Conservation (phyloP, 2,797 vertebrate genomes). For the Zalophus californianus region DNA sequence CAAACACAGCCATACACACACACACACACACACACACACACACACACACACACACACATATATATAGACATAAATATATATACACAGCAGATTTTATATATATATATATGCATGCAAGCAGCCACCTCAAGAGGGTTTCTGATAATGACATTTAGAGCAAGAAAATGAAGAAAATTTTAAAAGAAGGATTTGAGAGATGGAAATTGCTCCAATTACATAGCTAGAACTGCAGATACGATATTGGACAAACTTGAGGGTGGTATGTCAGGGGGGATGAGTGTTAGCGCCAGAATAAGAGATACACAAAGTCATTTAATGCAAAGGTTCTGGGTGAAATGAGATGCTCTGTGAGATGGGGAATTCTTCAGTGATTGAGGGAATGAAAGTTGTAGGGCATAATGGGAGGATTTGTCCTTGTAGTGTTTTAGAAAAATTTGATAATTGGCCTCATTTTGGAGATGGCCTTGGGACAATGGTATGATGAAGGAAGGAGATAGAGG, state of each 20-base stretch:
- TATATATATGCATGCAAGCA: too few relatives aligned
- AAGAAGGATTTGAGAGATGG: background rate
- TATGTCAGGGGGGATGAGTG: background rate
- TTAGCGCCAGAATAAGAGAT: background rate
- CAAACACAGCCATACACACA: background rate
- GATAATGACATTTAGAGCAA: background rate
- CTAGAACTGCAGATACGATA: background rate
- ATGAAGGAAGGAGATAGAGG: background rate
- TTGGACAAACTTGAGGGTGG: background rate
- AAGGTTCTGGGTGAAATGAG: background rate
- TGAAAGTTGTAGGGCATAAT: background rate
- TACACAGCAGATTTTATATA: too few relatives aligned
- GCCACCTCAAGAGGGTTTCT: background rate
- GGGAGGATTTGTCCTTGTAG: background rate
- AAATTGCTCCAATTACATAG: background rate
- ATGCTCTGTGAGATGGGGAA: background rate
- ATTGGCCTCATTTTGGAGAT: background rate
- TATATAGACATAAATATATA: background rate
- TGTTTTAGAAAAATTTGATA: background rate
- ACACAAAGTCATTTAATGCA: background rate
- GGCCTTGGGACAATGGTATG: background rate
- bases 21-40: background rate
- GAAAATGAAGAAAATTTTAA: background rate
- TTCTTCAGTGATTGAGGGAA: background rate
- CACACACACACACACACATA: too few relatives aligned